Conservation (phyloP, 2,888 invertebrate species). For the Tipula helvola region DNA sequence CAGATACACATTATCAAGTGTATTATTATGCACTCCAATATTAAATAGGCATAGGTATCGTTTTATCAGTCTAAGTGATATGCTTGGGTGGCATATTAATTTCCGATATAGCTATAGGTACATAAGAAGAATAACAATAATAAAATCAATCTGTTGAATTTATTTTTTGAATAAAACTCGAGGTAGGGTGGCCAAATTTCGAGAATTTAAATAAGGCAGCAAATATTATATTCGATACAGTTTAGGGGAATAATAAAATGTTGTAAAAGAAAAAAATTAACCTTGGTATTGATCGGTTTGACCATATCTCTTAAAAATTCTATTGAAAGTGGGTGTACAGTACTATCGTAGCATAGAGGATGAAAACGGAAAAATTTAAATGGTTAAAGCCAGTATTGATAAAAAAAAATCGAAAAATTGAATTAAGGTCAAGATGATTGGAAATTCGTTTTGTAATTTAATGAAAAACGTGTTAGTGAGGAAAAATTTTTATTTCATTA, state of each 20-base stretch:
- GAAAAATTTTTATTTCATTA: background rate
- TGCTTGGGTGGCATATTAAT: background rate
- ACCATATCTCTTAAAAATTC: background rate
- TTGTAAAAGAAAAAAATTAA: background rate
- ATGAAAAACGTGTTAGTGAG: background rate
- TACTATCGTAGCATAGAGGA: background rate
- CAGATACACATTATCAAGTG: background rate
- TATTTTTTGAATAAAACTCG: background rate
- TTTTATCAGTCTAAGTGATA: background rate
- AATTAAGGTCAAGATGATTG: slow-evolving; percentile 4
- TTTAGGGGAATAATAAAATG: background rate
- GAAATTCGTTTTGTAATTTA: background rate
- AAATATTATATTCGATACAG: background rate
- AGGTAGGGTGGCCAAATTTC: background rate
- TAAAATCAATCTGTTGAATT: background rate
- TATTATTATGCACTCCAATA: background rate
- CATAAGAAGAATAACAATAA: background rate
- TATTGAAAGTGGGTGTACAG: background rate
- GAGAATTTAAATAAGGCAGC: background rate
- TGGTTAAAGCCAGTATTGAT: background rate
- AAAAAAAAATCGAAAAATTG: background rate
- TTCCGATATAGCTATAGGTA: background rate
- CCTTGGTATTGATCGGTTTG: background rate
- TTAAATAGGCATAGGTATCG: background rate
- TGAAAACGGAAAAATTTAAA: background rate